Evolutionary conservation across 2,888 invertebrate species (phyloP).

Genomic region (Nemapogon koenigi): DNA sequence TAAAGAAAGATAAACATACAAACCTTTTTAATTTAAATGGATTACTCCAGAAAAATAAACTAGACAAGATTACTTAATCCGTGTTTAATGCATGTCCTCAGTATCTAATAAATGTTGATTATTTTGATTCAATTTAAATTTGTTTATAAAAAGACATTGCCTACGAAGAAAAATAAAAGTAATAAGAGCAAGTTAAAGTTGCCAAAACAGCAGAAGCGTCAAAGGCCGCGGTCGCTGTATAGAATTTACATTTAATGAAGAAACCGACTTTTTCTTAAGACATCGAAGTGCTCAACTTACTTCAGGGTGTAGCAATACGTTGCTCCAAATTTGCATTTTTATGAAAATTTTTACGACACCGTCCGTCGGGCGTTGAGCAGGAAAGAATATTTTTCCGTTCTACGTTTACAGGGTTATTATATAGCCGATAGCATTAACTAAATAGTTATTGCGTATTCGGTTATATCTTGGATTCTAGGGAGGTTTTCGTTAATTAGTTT

Average conservation of each 20-base stretch:
- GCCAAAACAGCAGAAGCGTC: slow-evolving; percentile 7
- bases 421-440: too few relatives aligned
- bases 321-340: slow-evolving; percentile 35
- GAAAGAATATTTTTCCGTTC: slow-evolving; percentile 10
- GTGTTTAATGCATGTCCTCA: too few relatives aligned
- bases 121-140: too few relatives aligned
- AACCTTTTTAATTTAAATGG: too few relatives aligned
- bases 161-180: slow-evolving; percentile 5
- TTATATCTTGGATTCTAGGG: too few relatives aligned
- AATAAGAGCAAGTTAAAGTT: slow-evolving; percentile 5
- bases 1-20: too few relatives aligned
- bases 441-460: too few relatives aligned
- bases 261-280: slow-evolving; percentile 17
- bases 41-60: too few relatives aligned
- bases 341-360: slow-evolving; percentile 30
- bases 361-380: slow-evolving; percentile 8
- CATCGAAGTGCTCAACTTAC: slow-evolving; percentile 8
- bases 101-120: too few relatives aligned
- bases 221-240: slow-evolving; percentile 16
- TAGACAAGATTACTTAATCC: too few relatives aligned
- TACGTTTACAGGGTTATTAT: slow-evolving; percentile 4
- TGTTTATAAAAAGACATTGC: too few relatives aligned
- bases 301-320: slow-evolving; percentile 24
- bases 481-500: too few relatives aligned
- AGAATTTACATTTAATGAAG: slow-evolving; percentile 38